These are phyloP conservation scores for Muscicapa comitata DNA, from an alignment of 2,797 vertebrate species.

Conservation along the genomic window DNA sequence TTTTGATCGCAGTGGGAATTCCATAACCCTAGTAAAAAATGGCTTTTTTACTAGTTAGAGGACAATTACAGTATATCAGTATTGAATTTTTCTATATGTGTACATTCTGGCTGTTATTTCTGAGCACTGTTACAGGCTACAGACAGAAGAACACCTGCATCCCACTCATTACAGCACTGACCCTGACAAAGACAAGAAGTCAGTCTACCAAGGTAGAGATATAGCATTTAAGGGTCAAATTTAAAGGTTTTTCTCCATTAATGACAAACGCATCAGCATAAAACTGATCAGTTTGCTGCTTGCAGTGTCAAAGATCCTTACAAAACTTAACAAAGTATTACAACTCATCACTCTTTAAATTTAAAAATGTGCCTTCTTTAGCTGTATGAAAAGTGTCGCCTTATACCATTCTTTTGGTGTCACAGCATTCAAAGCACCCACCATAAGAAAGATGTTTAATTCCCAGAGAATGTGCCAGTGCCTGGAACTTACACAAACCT, in stretches of 20 bases:
- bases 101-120: neutral
- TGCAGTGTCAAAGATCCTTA: neutral
- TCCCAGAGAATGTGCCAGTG: neutral
- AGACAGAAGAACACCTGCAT: neutral
- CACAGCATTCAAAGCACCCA: neutral
- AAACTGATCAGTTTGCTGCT: neutral
- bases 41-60: neutral
- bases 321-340: neutral
- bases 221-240: neutral
- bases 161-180: neutral
- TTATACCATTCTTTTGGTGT: fast-evolving
- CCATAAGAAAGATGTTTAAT: neutral
- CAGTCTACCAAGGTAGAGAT: neutral
- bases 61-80: neutral
- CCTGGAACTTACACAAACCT: neutral
- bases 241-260: neutral
- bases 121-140: neutral
- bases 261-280: neutral
- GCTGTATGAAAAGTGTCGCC: neutral
- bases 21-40: neutral
- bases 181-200: neutral
- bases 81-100: neutral
- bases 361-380: neutral
- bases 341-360: neutral
- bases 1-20: conserved; percentile 23